Base-by-base conservation (phyloP, 2,797 vertebrate species). In the Chanos chanos region DNA sequence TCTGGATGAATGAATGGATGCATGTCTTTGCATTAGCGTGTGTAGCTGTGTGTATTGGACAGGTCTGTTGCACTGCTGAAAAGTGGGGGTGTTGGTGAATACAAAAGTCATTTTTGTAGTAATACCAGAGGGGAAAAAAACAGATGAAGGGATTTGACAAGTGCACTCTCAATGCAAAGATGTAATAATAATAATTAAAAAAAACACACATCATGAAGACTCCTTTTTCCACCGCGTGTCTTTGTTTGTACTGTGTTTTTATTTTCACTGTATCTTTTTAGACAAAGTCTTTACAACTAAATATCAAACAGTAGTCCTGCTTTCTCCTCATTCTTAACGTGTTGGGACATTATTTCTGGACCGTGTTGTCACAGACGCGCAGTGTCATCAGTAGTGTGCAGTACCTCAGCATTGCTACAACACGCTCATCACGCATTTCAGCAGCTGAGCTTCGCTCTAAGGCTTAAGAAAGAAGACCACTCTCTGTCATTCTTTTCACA, bases 161-260 rank as follows among this genome's bases (percentile, higher is more conserved):
- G 41, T 43, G 61, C 58, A 62, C 66, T 65, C 56, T 48, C 55
- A 49, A 53, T 58, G 66, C 61, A 55, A 69, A 53, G 27, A 57
- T 47, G 18, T 39, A 70, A 78, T 63, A 68, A 68, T n/a, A n/a
- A n/a, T n/a, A 78, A 64, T 53, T 56, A 63, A 47, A 53, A 37
- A 27, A 2, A 27, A 49, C 39, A 61, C 22, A 13, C 24, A 18
- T 37, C 13, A 43, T 27, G 61, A 7, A 50, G 25, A 61, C 33
- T 34, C 40, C 31, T n/a, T 45, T 28, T 28, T 48, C 12, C 27
- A 13, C 18, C 4, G 27, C 10, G 25, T 7, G 9, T 50, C 9
- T 40, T 22, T 18, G 18, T 10, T 37, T 4, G 10, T 13, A 21
- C 30, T 10, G 27, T 27, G 4, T 7, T 2, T 48, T 47, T 18